Evolutionary conservation across 2,797 vertebrate genomes (phyloP).

Genomic region (Cuniculus paca): DNA sequence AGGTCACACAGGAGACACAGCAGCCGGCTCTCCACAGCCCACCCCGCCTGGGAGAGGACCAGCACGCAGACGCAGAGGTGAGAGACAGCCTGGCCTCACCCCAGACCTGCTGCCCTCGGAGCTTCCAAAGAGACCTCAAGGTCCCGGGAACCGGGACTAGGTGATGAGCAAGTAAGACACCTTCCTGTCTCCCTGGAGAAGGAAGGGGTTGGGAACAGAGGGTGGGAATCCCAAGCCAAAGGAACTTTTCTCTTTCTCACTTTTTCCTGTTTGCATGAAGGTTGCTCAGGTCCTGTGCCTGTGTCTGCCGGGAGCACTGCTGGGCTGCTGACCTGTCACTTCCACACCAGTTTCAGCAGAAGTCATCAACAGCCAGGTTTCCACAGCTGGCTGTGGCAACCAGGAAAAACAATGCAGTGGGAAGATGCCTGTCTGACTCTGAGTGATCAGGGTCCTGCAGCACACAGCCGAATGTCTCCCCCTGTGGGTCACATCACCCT

Average conservation of each 20-base stretch:
- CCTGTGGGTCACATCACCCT: accelerated
- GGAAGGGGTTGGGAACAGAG: background rate
- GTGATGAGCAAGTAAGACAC: accelerated
- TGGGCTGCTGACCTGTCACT: background rate
- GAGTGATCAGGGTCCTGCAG: background rate
- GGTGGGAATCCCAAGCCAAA: background rate
- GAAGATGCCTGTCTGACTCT: background rate
- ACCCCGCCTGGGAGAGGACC: accelerated
- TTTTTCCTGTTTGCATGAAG: background rate
- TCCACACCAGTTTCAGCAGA: background rate
- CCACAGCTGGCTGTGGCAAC: background rate
- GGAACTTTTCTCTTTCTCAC: background rate
- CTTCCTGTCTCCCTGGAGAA: background rate
- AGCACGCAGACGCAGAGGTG: accelerated
- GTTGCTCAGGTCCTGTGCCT: accelerated
- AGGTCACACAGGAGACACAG: background rate
- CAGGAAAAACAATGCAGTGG: background rate
- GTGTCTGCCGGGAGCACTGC: background rate
- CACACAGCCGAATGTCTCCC: background rate
- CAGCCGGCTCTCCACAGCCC: accelerated
- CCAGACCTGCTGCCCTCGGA: background rate
- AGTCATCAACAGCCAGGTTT: background rate
- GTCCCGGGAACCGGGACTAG: accelerated
- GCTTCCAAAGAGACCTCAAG: background rate
- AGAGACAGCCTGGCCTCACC: too few relatives aligned